phyloP scores from a whole-genome alignment of 2,888 invertebrate genomes.

The Palloptera scutellata region DNA sequence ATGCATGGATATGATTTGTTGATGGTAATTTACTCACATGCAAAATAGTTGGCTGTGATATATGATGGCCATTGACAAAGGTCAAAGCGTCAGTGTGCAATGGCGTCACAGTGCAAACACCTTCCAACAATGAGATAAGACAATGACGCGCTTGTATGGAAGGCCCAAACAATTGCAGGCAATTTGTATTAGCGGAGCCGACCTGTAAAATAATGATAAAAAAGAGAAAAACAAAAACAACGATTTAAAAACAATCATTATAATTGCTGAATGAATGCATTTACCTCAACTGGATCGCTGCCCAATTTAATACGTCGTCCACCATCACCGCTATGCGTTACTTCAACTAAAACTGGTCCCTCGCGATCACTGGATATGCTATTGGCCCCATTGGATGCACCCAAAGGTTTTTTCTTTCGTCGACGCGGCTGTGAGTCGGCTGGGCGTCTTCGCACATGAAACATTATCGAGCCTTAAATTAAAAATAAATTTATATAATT shows the following conservation, averaged over 20 bases:
- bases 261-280: neutral
- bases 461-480: conserved; percentile 89
- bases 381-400: conserved; percentile 65
- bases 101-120: conserved; percentile 93
- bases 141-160: conserved; percentile 95
- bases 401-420: conserved; percentile 81
- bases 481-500: conserved; percentile 3
- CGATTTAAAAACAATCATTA: neutral
- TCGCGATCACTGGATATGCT: conserved; percentile 69
- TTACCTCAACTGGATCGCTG: conserved; percentile 74
- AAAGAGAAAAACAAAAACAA: neutral
- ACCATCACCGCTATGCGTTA: conserved; percentile 67
- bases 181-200: conserved; percentile 80
- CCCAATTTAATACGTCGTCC: conserved; percentile 72
- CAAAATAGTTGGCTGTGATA: conserved; percentile 90
- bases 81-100: conserved; percentile 92
- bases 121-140: conserved; percentile 90
- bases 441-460: conserved; percentile 92
- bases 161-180: conserved; percentile 83
- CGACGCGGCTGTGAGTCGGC: conserved; percentile 89
- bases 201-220: conserved; percentile 64
- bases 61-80: conserved; percentile 91
- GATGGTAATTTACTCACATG: conserved; percentile 68
- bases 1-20: neutral
- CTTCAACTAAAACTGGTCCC: conserved; percentile 75